Evolutionary conservation across 37 sponge, comb jelly and placozoan species (phyloP).

Genomic region (Agelas oroides): DNA sequence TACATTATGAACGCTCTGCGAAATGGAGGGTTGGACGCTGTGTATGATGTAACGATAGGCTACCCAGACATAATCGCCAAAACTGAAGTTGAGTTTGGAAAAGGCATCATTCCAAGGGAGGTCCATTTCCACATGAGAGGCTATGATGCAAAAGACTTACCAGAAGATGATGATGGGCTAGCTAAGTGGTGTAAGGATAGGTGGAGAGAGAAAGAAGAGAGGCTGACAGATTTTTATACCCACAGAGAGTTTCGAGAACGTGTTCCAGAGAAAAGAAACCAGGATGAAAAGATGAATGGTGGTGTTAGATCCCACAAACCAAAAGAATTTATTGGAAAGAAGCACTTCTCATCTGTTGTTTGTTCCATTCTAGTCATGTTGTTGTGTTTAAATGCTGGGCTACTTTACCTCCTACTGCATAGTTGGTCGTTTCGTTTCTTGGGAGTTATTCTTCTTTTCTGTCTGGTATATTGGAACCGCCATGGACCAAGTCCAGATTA

Average conservation of each 20-base stretch:
- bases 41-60: constrained; percentile 85
- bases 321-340: too few species aligned
- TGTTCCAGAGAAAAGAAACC: neutral
- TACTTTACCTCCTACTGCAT: too few species aligned
- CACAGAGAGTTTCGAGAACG: constrained; percentile 51
- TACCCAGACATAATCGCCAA: constrained; percentile 77
- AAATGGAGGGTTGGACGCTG: constrained; percentile 65
- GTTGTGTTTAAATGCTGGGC: too few species aligned
- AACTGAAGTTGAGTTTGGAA: constrained; percentile 63
- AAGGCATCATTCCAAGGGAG: constrained; percentile 70
- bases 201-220: constrained; percentile 84
- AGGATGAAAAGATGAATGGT: neutral
- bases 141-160: constrained; percentile 46
- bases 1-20: constrained; percentile 65
- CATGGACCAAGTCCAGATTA: too few species aligned
- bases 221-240: constrained; percentile 68
- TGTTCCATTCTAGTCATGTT: too few species aligned
- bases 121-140: constrained; percentile 73
- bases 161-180: constrained; percentile 62
- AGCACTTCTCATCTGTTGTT: too few species aligned
- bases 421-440: too few species aligned
- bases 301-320: too few species aligned
- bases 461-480: too few species aligned
- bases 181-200: constrained; percentile 60
- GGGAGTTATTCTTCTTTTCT: too few species aligned